Percentiles rank a stretch among this genome's conserved stretches.
These are phyloP conservation scores for Rhyzopertha dominica DNA, from an alignment of 1,140 invertebrate genomes.

Conservation along the genomic window DNA sequence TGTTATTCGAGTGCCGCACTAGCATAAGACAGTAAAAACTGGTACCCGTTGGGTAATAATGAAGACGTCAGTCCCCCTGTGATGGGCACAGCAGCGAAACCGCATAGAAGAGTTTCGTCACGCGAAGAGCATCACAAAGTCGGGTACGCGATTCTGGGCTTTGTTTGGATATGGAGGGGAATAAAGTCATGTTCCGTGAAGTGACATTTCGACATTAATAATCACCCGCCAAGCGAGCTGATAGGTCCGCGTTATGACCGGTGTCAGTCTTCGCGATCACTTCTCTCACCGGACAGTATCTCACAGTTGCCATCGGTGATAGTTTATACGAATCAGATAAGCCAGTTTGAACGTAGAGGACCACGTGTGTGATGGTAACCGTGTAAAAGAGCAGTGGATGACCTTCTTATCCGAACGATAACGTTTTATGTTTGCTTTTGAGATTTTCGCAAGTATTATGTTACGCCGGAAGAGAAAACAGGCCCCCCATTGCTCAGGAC, in stretches of 20 bases:
- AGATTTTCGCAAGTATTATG: constrained; percentile 13
- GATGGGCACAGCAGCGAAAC: constrained; percentile 6
- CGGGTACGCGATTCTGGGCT: no score
- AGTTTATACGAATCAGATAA: no score
- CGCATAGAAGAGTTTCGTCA: constrained; percentile 17
- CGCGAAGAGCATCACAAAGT: constrained; percentile 14
- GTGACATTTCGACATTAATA: constrained; percentile 31
- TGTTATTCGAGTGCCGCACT: no score
- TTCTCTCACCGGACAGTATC: constrained; percentile 21
- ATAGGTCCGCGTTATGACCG: constrained; percentile 24
- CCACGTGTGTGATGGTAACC: constrained; percentile 12
- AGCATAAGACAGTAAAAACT: constrained; percentile 14
- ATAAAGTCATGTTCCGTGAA: constrained; percentile 15
- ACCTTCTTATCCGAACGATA: no score
- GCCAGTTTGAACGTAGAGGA: constrained; percentile 11
- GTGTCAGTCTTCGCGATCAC: constrained; percentile 11
- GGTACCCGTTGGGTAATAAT: not conserved
- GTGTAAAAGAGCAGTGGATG: not conserved
- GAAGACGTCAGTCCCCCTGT: constrained; percentile 9
- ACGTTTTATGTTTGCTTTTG: constrained; percentile 11
- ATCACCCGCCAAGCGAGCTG: constrained; percentile 13
- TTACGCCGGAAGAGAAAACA: constrained; percentile 12
- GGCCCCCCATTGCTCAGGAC: constrained; percentile 7
- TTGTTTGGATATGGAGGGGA: constrained; percentile 25
- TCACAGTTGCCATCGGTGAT: constrained; percentile 20